Percentiles rank a stretch among this genome's conserved stretches.
Conservation (phyloP, 2,888 invertebrate genomes). For the Phania funesta region DNA sequence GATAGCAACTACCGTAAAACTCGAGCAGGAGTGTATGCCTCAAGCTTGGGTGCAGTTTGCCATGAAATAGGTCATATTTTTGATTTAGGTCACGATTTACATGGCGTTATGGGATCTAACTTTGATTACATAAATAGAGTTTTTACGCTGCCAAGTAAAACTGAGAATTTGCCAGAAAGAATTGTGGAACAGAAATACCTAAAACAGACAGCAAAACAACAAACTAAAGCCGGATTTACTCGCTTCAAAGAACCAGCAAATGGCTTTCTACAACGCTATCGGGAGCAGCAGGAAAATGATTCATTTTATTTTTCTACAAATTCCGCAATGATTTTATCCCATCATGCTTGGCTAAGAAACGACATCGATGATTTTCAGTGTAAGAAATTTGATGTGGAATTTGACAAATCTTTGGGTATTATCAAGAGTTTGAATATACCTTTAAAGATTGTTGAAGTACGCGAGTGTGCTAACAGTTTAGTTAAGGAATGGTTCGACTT, state of each 20-base stretch:
- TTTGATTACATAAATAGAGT: constrained; percentile 91
- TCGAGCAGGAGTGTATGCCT: constrained; percentile 92
- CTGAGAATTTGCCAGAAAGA: constrained; percentile 78
- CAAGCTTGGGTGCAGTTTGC: constrained; percentile 93
- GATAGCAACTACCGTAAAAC: constrained; percentile 95
- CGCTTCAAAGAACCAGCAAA: constrained; percentile 71
- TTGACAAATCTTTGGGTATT: background rate
- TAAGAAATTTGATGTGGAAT: constrained; percentile 13
- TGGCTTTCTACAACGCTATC: constrained; percentile 77
- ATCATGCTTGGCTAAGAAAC: constrained; percentile 77
- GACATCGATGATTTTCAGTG: background rate
- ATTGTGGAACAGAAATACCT: constrained; percentile 71
- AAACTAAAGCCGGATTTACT: constrained; percentile 73
- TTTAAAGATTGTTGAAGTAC: constrained; percentile 76
- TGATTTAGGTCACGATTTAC: constrained; percentile 93
- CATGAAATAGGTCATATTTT: constrained; percentile 96
- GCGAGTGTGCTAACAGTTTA: constrained; percentile 74
- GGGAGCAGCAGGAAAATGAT: constrained; percentile 77
- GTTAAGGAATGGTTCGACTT: constrained; percentile 76
- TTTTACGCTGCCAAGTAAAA: constrained; percentile 84
- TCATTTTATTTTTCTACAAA: constrained; percentile 78
- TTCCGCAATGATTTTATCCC: constrained; percentile 76
- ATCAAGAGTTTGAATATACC: constrained; percentile 46
- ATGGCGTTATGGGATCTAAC: constrained; percentile 96
- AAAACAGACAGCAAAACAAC: background rate